A percentile compares a stretch with the other conserved stretches of the same genome.
These are phyloP conservation scores for Lucifuga dentata DNA, from an alignment of 2,113 vertebrate genomes.

Conservation along the genomic window DNA sequence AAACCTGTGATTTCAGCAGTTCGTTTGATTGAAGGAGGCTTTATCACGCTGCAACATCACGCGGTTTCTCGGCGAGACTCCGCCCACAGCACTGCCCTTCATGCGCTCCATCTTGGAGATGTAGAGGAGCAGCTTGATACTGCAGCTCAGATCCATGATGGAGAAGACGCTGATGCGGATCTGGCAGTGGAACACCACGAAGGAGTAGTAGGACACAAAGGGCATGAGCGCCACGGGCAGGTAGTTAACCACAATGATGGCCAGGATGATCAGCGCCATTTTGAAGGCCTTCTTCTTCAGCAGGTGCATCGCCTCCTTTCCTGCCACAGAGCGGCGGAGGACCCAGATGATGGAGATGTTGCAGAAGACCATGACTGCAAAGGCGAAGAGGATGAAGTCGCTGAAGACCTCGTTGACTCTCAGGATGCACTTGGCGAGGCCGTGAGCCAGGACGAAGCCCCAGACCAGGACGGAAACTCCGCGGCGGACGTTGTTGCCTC, in stretches of 20 bases:
- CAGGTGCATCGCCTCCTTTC: slow-evolving; percentile 81
- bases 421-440: slow-evolving; percentile 64
- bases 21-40: background rate
- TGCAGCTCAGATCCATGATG: slow-evolving; percentile 84
- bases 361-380: slow-evolving; percentile 81
- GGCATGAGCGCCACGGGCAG: slow-evolving; percentile 80
- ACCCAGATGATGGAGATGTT: slow-evolving; percentile 82
- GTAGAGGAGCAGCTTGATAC: slow-evolving; percentile 81
- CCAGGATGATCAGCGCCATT: slow-evolving; percentile 78
- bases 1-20: too few species aligned
- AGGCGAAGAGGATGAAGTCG: slow-evolving; percentile 76
- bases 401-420: slow-evolving; percentile 69
- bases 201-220: slow-evolving; percentile 71
- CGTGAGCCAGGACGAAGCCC: slow-evolving; percentile 69
- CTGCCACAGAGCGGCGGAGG: slow-evolving; percentile 73
- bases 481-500: slow-evolving; percentile 69
- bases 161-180: slow-evolving; percentile 72
- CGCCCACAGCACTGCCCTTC: slow-evolving; percentile 37
- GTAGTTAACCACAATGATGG: slow-evolving; percentile 79
- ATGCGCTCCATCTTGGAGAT: slow-evolving; percentile 74
- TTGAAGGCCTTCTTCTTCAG: slow-evolving; percentile 82
- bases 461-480: slow-evolving; percentile 65
- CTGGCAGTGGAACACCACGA: slow-evolving; percentile 67
- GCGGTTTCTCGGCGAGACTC: slow-evolving; percentile 6
- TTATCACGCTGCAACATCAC: slow-evolving; percentile 34